Evolutionary conservation across 2,797 vertebrate species (phyloP).

Genomic region (Anguilla megastoma): DNA sequence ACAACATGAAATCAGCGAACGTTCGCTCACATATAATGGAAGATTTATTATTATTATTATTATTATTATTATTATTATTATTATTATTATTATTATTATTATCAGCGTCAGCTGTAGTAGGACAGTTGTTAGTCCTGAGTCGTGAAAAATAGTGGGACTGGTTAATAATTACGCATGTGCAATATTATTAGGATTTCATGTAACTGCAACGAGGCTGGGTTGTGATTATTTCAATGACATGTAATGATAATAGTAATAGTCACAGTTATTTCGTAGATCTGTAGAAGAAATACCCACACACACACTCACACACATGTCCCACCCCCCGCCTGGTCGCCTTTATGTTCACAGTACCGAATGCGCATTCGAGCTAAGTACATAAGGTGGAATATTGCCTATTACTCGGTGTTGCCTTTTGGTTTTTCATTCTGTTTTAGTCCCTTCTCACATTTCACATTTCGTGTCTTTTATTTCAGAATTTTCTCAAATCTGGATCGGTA

Average conservation of each 20-base stretch:
- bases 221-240: constrained; percentile 7
- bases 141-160: neutral
- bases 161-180: neutral
- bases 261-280: neutral
- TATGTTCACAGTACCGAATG: neutral
- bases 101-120: neutral
- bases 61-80: constrained; percentile 8
- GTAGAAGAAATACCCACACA: neutral
- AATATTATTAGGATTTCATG: neutral
- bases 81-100: constrained; percentile 15
- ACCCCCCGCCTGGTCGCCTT: constrained; percentile 1
- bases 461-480: neutral
- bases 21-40: neutral
- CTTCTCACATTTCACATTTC: neutral
- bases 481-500: neutral
- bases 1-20: neutral
- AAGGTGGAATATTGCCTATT: neutral
- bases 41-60: neutral
- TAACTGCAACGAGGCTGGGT: neutral
- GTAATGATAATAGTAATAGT: neutral
- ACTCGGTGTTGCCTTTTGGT: neutral
- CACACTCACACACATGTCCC: neutral
- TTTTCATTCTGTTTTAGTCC: neutral
- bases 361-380: neutral
- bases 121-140: neutral